A percentile compares a stretch with the other conserved stretches of the same genome.
phyloP scores from a whole-genome alignment of 2,888 invertebrate genomes.

The Tyria jacobaeae region DNA sequence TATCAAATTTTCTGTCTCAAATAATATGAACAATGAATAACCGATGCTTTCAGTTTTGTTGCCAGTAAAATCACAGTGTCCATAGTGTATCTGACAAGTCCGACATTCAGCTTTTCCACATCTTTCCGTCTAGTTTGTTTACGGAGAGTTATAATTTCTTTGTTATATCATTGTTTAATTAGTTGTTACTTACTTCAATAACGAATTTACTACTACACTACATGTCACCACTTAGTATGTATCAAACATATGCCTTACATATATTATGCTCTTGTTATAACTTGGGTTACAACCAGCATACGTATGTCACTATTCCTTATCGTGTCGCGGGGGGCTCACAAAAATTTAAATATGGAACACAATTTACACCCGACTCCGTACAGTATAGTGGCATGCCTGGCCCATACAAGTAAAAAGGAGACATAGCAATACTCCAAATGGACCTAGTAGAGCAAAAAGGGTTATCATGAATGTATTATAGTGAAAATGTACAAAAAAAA shows the following conservation, averaged over 20 bases:
- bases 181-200: slow-evolving; percentile 1
- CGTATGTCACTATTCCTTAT: too few relatives aligned
- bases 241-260: too few relatives aligned
- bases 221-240: too few relatives aligned
- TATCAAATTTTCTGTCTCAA: slow-evolving; percentile 10
- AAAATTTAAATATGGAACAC: too few relatives aligned
- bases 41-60: slow-evolving; percentile 23
- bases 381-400: too few relatives aligned
- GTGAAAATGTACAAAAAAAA: neutral
- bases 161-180: too few relatives aligned
- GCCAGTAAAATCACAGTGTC: slow-evolving; percentile 30
- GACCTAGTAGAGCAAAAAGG: neutral
- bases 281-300: too few relatives aligned
- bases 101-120: slow-evolving; percentile 12
- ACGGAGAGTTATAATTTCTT: slow-evolving; percentile 6
- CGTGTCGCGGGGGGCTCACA: too few relatives aligned
- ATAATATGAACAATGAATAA: slow-evolving; percentile 13
- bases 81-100: slow-evolving; percentile 39
- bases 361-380: too few relatives aligned
- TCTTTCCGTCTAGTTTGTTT: slow-evolving; percentile 11
- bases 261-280: too few relatives aligned
- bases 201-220: too few relatives aligned
- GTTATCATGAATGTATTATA: neutral
- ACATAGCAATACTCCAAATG: neutral
- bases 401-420: too few relatives aligned